A percentile compares a stretch with the other conserved stretches of the same genome.
These are phyloP conservation scores for Takifugu bimaculatus DNA, from an alignment of 2,113 vertebrate species.

Conservation along the genomic window DNA sequence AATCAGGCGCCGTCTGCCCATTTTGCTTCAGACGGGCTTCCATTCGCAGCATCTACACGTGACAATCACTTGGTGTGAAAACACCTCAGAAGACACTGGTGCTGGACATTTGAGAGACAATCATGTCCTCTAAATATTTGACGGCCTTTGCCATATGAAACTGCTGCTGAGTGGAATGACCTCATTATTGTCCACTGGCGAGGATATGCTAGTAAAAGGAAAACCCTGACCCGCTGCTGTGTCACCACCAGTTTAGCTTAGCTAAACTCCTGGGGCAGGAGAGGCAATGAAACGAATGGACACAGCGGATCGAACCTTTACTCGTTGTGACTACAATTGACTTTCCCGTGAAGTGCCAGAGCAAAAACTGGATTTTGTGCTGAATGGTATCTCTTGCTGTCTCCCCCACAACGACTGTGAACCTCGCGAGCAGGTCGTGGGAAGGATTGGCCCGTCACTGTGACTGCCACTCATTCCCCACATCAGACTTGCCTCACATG, in stretches of 20 bases:
- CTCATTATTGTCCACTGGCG: conserved; percentile 8
- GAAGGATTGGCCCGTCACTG: conserved; percentile 8
- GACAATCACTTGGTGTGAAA: conserved; percentile 20
- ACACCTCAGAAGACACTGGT: conserved; percentile 27
- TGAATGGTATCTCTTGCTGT: conserved; percentile 30
- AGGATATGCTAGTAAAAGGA: conserved; percentile 7
- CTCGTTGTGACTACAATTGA: conserved; percentile 60
- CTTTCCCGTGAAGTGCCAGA: conserved; percentile 57
- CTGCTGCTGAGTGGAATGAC: conserved; percentile 17
- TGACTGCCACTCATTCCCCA: not conserved
- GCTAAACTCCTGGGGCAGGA: conserved; percentile 42
- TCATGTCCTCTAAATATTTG: too few relatives aligned
- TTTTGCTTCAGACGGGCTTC: conserved; percentile 30
- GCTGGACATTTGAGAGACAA: conserved; percentile 3
- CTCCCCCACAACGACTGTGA: conserved; percentile 34
- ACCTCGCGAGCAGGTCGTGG: conserved; percentile 22
- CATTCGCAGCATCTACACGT: conserved; percentile 32
- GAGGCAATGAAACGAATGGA: conserved; percentile 28
- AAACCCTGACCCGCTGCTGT: conserved; percentile 27
- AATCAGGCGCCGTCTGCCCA: conserved; percentile 38
- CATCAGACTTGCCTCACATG: not conserved
- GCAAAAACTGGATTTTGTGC: conserved; percentile 57
- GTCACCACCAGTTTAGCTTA: conserved; percentile 48
- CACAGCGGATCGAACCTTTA: conserved; percentile 60
- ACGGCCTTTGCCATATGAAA: too few relatives aligned